These are phyloP conservation scores for Amblyopsis rosae DNA, from an alignment of 2,113 vertebrate genomes.

Conservation along the genomic window DNA sequence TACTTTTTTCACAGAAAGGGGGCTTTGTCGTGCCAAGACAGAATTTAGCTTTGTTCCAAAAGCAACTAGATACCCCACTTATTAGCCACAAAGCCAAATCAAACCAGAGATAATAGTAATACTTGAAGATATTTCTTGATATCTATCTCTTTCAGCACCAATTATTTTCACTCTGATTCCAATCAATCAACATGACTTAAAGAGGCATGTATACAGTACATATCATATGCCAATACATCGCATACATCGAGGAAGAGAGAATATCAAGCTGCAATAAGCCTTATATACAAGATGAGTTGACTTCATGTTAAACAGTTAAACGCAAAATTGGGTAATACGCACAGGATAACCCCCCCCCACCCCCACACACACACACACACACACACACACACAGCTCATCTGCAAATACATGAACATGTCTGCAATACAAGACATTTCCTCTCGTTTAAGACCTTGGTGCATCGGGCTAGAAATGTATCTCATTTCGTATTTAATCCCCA, in stretches of 20 bases:
- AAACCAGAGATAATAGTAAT: constrained; percentile 69
- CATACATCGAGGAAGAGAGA: constrained; percentile 6
- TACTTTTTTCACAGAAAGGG: constrained; percentile 46
- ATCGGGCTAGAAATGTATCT: constrained; percentile 58
- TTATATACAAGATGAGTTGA: constrained; percentile 69
- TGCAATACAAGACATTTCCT: constrained; percentile 35
- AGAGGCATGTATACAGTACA: constrained; percentile 28
- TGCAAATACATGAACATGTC: constrained; percentile 57
- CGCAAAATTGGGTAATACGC: constrained; percentile 52
- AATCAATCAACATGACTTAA: constrained; percentile 75
- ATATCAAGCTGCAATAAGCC: constrained; percentile 56
- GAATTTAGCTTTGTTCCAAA: constrained; percentile 66
- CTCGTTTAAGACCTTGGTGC: constrained; percentile 59
- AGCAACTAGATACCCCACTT: constrained; percentile 61
- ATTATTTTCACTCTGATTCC: constrained; percentile 61
- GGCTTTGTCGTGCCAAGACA: constrained; percentile 25
- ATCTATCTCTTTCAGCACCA: constrained; percentile 52
- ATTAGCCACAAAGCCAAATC: constrained; percentile 65
- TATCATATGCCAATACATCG: constrained; percentile 28
- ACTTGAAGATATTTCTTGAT: constrained; percentile 58
- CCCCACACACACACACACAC: neutral
- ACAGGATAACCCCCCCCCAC: constrained; percentile 1
- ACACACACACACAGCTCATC: constrained; percentile 32
- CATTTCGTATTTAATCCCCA: constrained; percentile 70
- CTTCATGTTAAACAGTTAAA: constrained; percentile 65